Evolutionary conservation across 2,797 vertebrate genomes (phyloP), one percentile per base, ranked within the genome.

Genomic region (Sebastiscus albofasciatus): DNA sequence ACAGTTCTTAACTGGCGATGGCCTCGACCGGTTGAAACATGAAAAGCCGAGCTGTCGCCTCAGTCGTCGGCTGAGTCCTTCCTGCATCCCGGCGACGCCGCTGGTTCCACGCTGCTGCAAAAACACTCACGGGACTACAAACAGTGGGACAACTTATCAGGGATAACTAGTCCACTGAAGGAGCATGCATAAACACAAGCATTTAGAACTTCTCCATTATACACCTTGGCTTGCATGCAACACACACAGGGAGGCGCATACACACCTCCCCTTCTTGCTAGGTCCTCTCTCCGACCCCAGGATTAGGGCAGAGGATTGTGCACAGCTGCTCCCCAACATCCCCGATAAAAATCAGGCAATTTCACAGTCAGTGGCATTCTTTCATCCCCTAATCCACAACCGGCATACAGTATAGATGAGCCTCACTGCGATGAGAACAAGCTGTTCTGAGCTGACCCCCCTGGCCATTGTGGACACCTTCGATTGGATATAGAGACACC

Each of bases 361-460:
- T 96, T 96, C 94, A 95, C 95, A 96, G 94, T 94, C 92, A 93
- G 95, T 94, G 93, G 93, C 93, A 95, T 95, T 95, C 93, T 95
- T 94, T 95, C 94, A 94, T 95, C 93, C 93, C 82, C 88, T 94
- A 95, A 95, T 95, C 94, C 95, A 93, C 90, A 84, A 83, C 88
- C 91, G 70, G 88, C 92, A 86, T 92, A 94, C 89, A 93, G 94
- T 93, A 92, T 76, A 91, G 90, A 89, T 90, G 92, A 93, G 92
- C 91, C 91, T 85, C 49, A 62, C 76, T 59, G 87, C 75, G 68
- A 91, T 90, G 88, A 85, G 89, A 91, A 91, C 90, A 87, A 85
- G 86, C 90, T 90, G 89, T 79, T 90, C 79, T 71, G 81, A 89
- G 86, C 65, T 83, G 81, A 90, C 67, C 65, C 59, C 71, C 65